Percentiles rank a stretch among this genome's conserved stretches.
These are phyloP conservation scores for Mycetomoellerius zeteki DNA, from an alignment of 1,140 invertebrate genomes.

Conservation along the genomic window DNA sequence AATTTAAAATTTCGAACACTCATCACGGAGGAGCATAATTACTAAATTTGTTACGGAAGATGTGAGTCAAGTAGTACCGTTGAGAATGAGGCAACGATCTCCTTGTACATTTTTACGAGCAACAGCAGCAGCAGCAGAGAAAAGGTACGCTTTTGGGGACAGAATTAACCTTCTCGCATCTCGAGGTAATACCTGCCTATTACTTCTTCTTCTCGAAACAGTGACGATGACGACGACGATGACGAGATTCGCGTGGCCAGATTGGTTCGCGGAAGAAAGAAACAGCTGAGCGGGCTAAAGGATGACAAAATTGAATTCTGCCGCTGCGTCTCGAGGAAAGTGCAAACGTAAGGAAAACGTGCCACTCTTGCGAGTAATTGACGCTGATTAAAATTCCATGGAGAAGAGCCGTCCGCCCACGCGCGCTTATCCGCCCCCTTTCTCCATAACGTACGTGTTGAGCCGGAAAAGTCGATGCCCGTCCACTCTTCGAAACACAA, in stretches of 20 bases:
- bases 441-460: constrained; percentile 72
- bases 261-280: constrained; percentile 43
- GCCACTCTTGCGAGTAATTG: constrained; percentile 79
- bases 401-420: constrained; percentile 46
- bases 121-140: neutral
- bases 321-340: constrained; percentile 70
- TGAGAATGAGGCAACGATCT: constrained; percentile 24
- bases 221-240: neutral
- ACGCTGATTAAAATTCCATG: constrained; percentile 81
- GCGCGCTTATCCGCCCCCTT: neutral
- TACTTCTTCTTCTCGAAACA: constrained; percentile 35
- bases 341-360: constrained; percentile 73
- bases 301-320: constrained; percentile 79
- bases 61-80: constrained; percentile 2
- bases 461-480: constrained; percentile 64
- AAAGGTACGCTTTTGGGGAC: neutral
- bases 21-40: constrained; percentile 79
- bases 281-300: constrained; percentile 15
- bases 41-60: constrained; percentile 74
- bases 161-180: constrained; percentile 54
- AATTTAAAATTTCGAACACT: constrained; percentile 84
- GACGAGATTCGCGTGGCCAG: constrained; percentile 18
- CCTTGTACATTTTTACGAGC: neutral
- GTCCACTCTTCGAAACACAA: constrained; percentile 54
- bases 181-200: constrained; percentile 43